Evolutionary conservation across 2,888 invertebrate species (phyloP).

Genomic region (Cryptocephalus moraei): DNA sequence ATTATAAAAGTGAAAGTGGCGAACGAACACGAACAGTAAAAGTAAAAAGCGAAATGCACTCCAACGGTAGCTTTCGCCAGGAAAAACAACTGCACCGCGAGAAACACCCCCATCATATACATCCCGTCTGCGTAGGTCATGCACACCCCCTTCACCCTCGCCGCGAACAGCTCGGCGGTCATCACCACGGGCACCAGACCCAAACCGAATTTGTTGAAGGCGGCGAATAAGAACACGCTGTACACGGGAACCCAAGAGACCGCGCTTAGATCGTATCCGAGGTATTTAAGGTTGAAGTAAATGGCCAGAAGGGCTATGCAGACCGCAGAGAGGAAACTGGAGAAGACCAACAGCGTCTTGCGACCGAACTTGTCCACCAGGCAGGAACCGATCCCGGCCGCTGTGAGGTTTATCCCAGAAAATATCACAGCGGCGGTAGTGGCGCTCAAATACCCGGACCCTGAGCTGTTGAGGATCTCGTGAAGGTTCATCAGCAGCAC

Average conservation of each 20-base stretch:
- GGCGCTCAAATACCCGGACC: conserved; percentile 21
- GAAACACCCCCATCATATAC: conserved; percentile 24
- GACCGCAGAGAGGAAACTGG: conserved; percentile 24
- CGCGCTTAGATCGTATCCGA: conserved; percentile 17
- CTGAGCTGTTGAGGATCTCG: conserved; percentile 25
- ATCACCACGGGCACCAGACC: conserved; percentile 31
- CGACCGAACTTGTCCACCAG: conserved; percentile 28
- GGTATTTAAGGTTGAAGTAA: conserved; percentile 25
- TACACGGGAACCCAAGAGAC: conserved; percentile 21
- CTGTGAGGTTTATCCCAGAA: conserved; percentile 25
- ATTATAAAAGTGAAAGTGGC: conserved; percentile 6
- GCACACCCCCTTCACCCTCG: conserved; percentile 30
- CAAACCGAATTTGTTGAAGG: conserved; percentile 27
- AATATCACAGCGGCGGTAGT: conserved; percentile 27
- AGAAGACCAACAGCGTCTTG: conserved; percentile 23
- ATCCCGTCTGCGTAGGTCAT: conserved; percentile 29
- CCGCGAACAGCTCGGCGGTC: conserved; percentile 30
- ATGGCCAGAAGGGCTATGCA: conserved; percentile 25
- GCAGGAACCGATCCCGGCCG: conserved; percentile 22
- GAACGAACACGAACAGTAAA: conserved; percentile 26
- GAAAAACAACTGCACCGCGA: conserved; percentile 26
- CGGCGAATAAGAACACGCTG: conserved; percentile 26
- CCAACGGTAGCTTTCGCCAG: conserved; percentile 20
- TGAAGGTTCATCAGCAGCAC: conserved; percentile 33
- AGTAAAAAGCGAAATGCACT: conserved; percentile 27